phyloP scores from a whole-genome alignment of 1,140 invertebrate genomes.

The Neotoxoptera formosana region DNA sequence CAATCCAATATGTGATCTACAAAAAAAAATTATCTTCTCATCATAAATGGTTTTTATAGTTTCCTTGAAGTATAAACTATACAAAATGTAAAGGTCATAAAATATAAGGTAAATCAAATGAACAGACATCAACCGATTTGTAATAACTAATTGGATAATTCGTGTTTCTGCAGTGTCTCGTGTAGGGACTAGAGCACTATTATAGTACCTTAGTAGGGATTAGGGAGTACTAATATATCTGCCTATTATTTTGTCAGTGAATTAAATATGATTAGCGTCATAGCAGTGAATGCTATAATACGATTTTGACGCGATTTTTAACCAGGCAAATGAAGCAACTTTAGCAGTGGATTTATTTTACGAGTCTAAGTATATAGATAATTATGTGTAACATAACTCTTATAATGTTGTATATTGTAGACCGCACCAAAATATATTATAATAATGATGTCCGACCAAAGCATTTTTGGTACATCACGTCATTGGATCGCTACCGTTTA shows the following conservation, averaged over 20 bases:
- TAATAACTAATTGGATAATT: background rate
- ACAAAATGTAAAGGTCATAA: background rate
- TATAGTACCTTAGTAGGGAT: too few species aligned
- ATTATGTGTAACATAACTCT: too few species aligned
- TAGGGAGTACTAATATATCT: background rate
- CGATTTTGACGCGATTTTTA: background rate
- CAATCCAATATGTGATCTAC: background rate
- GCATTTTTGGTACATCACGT: background rate
- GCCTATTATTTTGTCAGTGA: background rate
- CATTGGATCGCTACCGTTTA: background rate
- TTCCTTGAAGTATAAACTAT: background rate
- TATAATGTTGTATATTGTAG: background rate
- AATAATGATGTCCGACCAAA: background rate
- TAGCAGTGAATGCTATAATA: background rate
- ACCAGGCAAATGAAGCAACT: background rate
- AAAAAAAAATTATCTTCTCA: background rate
- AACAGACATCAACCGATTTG: background rate
- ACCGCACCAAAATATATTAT: too few species aligned
- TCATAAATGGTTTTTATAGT: background rate
- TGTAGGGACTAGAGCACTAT: background rate
- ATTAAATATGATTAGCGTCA: background rate
- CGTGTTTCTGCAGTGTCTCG: background rate
- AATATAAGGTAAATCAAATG: background rate
- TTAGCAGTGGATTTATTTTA: background rate
- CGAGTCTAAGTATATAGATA: too few species aligned